Evolutionary conservation across 2,113 vertebrate genomes (phyloP).

Genomic region (Mirounga angustirostris): DNA sequence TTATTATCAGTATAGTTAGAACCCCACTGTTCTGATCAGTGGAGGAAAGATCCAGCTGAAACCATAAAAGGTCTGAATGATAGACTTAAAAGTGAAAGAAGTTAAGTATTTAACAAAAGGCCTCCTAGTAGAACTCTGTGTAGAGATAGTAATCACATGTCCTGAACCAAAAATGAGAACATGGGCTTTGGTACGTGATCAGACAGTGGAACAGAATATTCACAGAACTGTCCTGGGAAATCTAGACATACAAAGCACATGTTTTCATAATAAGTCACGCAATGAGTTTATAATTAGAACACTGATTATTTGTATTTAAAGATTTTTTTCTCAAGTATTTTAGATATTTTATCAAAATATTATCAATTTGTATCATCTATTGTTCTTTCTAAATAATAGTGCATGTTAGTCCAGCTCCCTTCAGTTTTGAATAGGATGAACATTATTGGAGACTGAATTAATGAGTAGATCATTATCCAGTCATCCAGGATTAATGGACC

Average conservation of each 20-base stretch:
- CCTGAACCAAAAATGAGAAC: background rate
- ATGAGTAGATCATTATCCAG: background rate
- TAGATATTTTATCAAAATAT: background rate
- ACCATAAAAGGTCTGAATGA: constrained; percentile 9
- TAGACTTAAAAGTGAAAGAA: background rate
- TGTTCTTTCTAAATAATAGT: background rate
- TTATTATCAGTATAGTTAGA: background rate
- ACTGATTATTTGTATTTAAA: background rate
- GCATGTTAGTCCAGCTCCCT: background rate
- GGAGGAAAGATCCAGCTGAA: background rate
- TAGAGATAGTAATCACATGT: background rate
- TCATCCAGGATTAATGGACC: background rate
- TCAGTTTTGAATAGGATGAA: background rate
- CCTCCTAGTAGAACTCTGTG: background rate
- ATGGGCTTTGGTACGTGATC: background rate
- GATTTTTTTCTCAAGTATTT: background rate
- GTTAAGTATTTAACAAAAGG: background rate
- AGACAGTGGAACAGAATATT: background rate
- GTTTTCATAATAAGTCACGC: background rate
- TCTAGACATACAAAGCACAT: background rate
- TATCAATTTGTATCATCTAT: background rate
- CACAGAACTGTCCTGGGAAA: background rate
- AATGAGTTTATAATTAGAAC: background rate
- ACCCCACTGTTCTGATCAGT: background rate
- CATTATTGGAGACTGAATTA: background rate